Evolutionary conservation across 1,140 invertebrate species (phyloP), one percentile per base, ranked within the genome.

Genomic region (Drosophila kepulauana): DNA sequence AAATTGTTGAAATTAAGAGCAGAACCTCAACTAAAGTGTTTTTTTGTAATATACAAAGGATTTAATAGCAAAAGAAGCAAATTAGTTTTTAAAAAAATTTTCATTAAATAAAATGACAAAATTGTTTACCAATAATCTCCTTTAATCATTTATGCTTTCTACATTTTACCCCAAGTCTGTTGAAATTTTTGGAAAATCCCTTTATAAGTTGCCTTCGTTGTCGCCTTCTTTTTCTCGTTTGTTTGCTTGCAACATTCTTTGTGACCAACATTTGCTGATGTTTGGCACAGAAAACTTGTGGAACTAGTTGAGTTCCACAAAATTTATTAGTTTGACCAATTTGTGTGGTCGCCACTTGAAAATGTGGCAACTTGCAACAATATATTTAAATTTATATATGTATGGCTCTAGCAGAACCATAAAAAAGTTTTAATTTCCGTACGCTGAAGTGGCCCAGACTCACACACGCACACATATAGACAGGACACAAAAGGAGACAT

Each of bases 361-460:
- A 64, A 25, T 57, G 35, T 63, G 59, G 59, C 67, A 62, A 75
- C 25, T 75, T 57, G 45, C 57, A 74, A 56, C 54, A 75, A 65
- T 65, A 65, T 65, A 56, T 56, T 56, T 54, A 65, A 56, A 66
- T 41, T 54, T 16, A 45, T 63, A 20, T n/a, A 16, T 38, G 45
- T 69, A 52, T 70, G 65, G 61, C 73, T 63, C 66, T 62, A 48
- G 71, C 1, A 79, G 56, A 58, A 61, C 76, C 79, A 82, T 80
- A 81, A 78, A 82, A 82, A 82, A 75, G 67, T 76, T 84, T 65
- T 73, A 84, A 82, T 82, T 81, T 82, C 79, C 81, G 71, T 35
- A 69, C 64, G 52, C 56, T 73, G 68, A 82, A 81, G 75, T 76
- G 71, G 46, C 51, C 64, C 71, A 71, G 64, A 72, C 52, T 59